Evolutionary conservation across 2,797 vertebrate genomes (phyloP), one percentile per base, ranked within the genome.

Genomic region (Sphaeramia orbicularis): DNA sequence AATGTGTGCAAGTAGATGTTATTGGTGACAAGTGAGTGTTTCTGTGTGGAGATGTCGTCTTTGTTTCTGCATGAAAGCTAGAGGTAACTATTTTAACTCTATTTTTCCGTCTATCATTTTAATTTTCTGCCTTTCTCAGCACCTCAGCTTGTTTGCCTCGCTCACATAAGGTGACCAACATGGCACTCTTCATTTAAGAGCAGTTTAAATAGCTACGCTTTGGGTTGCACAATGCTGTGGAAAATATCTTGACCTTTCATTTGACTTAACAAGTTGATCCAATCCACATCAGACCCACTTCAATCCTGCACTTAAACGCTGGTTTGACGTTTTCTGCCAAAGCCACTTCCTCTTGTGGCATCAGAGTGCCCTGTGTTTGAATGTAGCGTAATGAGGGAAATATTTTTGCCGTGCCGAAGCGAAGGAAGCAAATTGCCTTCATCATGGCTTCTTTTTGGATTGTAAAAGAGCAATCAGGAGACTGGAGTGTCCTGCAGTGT

Each of bases 161-260:
- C 43, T 65, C 59, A 58, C 68, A 71, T 63, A 15, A 76, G 65
- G 52, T 38, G 38, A 65, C 57, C 69, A 70, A 63, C 61, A 10
- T 35, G 38, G 57, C 64, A 6, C 42, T 61, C 42, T 64, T 21
- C 55, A 35, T 70, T 76, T 74, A 65, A 62, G 48, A 63, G 64
- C 66, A 37, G 52, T 64, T 82, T 74, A 81, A 86, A 85, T 66
- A 67, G 69, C 71, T 55, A 66, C 41, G 80, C 73, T 75, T 59
- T 60, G 40, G 71, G 59, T 86, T 74, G 71, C 76, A 71, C 52
- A 47, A 42, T 24, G 9, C 68, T 64, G 52, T 74, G 86, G 88
- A 87, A 89, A 90, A 83, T 76, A 83, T 86, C 74, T 83, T 89
- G 87, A 92, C 91, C 89, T 91, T 91, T 91, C 80, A 90, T 92